Evolutionary conservation across 2,113 vertebrate species (phyloP), one percentile per base, ranked within the genome.

Genomic region (Orcinus orca): DNA sequence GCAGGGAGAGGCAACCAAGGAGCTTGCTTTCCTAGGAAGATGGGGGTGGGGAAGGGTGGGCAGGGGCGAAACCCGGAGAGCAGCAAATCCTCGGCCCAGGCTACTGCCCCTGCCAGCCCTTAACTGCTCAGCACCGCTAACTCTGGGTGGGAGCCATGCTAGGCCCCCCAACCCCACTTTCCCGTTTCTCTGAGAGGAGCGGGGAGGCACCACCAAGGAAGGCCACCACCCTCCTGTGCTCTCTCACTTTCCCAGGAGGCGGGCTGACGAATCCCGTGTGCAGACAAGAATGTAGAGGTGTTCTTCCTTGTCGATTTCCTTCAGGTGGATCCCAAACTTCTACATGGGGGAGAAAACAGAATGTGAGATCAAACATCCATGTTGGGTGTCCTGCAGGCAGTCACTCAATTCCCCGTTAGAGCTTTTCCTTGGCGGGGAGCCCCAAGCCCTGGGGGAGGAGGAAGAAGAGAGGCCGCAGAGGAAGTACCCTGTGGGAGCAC

Each of bases 281-380:
- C 99, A 99, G 74, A 98, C 63, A 3, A 99, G 98, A n/a, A 99
- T 99, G 97, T 99, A 99, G 5, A 98, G n/a, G 88, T 99, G 99
- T 26, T 97, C 98, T 76, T 99, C 99, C 38, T 98, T n/a, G 83
- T 99, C 99, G 0, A 99, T 99, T 97, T 99, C 99, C 65, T 99
- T 98, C 97, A 99, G 82, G 81, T 99, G 98, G 55, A 99, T 83
- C 14, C 99, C 99, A 76, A 99, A 99, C 0, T 99, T 99, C 99
- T 99, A 96, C 0, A 8, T 15, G 0, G 77, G 50, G 18, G 33
- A 86, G 77, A 50, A 33, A 68, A 53, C 7, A 65, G 74, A 36
- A 17, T 1, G 41, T 38, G 68, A 83, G 80, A 71, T 77, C 36
- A 33, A n/a, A 89, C 38, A 25, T 11, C 47, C 55, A 18, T 0